A percentile compares a stretch with the other conserved stretches of the same genome.
phyloP scores from a whole-genome alignment of 1,140 invertebrate species.

The Pseudomyrmex pallidus region DNA sequence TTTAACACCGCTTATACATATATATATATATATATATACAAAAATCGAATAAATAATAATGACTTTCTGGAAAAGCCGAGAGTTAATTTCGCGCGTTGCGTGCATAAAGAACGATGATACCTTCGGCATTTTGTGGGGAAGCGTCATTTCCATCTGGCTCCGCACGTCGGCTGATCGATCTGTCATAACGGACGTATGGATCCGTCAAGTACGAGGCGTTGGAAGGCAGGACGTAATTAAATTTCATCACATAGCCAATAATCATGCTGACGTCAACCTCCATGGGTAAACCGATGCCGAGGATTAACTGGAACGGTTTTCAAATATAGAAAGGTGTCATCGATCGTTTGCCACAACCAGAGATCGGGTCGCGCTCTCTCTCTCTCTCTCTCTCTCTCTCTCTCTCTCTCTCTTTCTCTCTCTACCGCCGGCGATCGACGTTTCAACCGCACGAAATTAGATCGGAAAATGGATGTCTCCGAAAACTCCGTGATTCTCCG shows the following conservation, averaged over 20 bases:
- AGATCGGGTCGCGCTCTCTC: slow-evolving; percentile 53
- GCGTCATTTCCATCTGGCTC: slow-evolving; percentile 55
- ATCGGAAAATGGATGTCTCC: slow-evolving; percentile 34
- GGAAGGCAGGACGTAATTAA: slow-evolving; percentile 83
- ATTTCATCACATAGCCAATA: slow-evolving; percentile 85
- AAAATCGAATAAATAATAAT: background rate
- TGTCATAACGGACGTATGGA: slow-evolving; percentile 80
- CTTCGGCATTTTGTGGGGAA: slow-evolving; percentile 33
- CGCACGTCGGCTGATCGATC: slow-evolving; percentile 74
- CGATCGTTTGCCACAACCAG: slow-evolving; percentile 65
- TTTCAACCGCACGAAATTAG: slow-evolving; percentile 50
- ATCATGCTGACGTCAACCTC: slow-evolving; percentile 84
- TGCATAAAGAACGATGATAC: slow-evolving; percentile 41
- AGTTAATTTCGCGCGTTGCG: slow-evolving; percentile 4
- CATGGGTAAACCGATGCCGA: slow-evolving; percentile 84
- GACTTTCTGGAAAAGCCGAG: background rate
- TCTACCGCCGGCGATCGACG: slow-evolving; percentile 25
- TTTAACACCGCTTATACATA: too few relatives aligned
- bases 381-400: background rate
- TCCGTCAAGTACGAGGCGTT: slow-evolving; percentile 83
- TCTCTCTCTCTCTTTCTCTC: background rate
- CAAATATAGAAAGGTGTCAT: slow-evolving; percentile 72
- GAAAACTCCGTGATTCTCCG: slow-evolving; percentile 15
- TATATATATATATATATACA: background rate
- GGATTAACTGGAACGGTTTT: slow-evolving; percentile 81